Conservation (phyloP, 2,888 invertebrate genomes). For the Sinohyriopsis cumingii region DNA sequence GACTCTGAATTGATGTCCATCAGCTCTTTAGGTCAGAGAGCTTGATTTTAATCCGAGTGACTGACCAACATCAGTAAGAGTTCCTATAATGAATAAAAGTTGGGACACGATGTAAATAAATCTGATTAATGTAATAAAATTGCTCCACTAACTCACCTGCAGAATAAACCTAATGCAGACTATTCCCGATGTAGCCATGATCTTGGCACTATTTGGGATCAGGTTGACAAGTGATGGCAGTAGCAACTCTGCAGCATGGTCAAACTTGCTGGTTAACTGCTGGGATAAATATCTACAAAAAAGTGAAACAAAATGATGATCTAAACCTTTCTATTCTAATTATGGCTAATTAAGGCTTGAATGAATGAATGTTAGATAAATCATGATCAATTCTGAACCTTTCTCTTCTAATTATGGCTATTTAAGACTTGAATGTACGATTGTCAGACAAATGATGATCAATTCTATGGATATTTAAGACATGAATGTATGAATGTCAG, state of each 20-base stretch:
- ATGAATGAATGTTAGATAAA: no score
- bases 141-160: constrained; percentile 71
- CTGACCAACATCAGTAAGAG: no score
- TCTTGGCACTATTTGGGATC: constrained; percentile 96
- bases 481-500: no score
- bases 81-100: no score
- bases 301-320: background rate
- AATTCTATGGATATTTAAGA: no score
- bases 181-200: constrained; percentile 90
- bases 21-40: no score
- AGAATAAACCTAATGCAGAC: constrained; percentile 92
- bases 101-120: constrained; percentile 3
- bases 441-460: no score
- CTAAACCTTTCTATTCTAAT: background rate
- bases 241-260: constrained; percentile 88
- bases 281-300: constrained; percentile 82
- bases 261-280: constrained; percentile 85
- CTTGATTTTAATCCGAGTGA: no score
- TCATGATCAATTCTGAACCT: no score
- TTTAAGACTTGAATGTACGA: no score
- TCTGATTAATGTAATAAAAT: background rate
- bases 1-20: no score
- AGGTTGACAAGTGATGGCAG: constrained; percentile 89
- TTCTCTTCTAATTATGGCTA: no score
- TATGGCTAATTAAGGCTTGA: background rate